phyloP scores from a whole-genome alignment of 2,888 invertebrate species.

The Synergus umbraculus region DNA sequence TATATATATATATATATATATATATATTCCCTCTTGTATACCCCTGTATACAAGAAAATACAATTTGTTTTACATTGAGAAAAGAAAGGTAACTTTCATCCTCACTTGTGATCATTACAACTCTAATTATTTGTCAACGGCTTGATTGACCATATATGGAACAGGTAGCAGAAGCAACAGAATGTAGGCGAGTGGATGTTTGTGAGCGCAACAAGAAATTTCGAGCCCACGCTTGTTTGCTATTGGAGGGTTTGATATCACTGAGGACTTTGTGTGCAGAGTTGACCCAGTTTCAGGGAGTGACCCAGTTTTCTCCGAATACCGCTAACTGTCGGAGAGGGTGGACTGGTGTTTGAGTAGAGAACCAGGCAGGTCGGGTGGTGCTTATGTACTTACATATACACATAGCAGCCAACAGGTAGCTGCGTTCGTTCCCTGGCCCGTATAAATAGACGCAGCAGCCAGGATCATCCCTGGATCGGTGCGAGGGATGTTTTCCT shows the following conservation, averaged over 20 bases:
- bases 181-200: background rate
- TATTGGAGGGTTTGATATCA: slow-evolving; percentile 48
- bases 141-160: too few species aligned
- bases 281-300: slow-evolving; percentile 65
- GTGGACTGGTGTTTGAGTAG: slow-evolving; percentile 44
- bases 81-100: background rate
- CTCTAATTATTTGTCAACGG: background rate
- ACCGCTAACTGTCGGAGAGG: slow-evolving; percentile 47
- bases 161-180: background rate
- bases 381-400: slow-evolving; percentile 49
- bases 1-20: background rate
- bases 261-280: slow-evolving; percentile 49
- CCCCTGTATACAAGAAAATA: too few species aligned
- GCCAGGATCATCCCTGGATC: slow-evolving; percentile 71
- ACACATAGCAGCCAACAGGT: slow-evolving; percentile 69
- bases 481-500: slow-evolving; percentile 58
- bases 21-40: too few species aligned
- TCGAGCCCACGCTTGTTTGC: slow-evolving; percentile 41
- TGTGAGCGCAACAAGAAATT: slow-evolving; percentile 37
- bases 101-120: background rate
- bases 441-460: slow-evolving; percentile 74
- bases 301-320: slow-evolving; percentile 66
- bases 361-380: slow-evolving; percentile 52
- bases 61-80: too few species aligned
- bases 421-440: slow-evolving; percentile 67